These are phyloP conservation scores for Dendrolimus pini DNA, from an alignment of 2,888 invertebrate species.

Conservation along the genomic window DNA sequence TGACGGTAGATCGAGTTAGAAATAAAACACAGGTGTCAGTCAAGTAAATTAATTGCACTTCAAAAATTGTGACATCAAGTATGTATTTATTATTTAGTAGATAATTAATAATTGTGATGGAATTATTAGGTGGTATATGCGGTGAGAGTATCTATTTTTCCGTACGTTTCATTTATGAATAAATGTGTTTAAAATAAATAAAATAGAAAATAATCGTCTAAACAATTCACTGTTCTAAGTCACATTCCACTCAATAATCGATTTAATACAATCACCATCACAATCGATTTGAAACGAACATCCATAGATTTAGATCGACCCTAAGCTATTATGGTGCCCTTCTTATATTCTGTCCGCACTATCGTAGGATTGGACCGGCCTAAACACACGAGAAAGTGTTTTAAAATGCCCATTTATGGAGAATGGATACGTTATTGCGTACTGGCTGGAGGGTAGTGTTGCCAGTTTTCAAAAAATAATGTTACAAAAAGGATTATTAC, in stretches of 20 bases:
- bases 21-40: no score
- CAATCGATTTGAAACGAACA: neutral
- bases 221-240: neutral
- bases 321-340: conserved; percentile 3
- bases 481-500: neutral
- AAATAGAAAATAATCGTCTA: no score
- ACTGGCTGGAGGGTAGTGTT: conserved; percentile 10
- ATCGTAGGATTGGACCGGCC: conserved; percentile 28
- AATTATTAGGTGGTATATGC: no score
- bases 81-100: no score
- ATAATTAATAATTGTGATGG: no score
- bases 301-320: conserved; percentile 4
- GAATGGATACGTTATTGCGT: conserved; percentile 40
- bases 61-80: no score
- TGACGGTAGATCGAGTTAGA: no score
- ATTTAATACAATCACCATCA: neutral
- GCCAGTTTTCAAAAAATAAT: neutral
- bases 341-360: conserved; percentile 12
- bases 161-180: no score
- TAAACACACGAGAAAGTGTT: conserved; percentile 57
- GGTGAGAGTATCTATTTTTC: no score
- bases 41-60: no score
- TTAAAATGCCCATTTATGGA: conserved; percentile 42
- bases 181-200: no score
- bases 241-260: neutral